Evolutionary conservation across 2,888 invertebrate genomes (phyloP).

Genomic region (Cheilosia scutellata): DNA sequence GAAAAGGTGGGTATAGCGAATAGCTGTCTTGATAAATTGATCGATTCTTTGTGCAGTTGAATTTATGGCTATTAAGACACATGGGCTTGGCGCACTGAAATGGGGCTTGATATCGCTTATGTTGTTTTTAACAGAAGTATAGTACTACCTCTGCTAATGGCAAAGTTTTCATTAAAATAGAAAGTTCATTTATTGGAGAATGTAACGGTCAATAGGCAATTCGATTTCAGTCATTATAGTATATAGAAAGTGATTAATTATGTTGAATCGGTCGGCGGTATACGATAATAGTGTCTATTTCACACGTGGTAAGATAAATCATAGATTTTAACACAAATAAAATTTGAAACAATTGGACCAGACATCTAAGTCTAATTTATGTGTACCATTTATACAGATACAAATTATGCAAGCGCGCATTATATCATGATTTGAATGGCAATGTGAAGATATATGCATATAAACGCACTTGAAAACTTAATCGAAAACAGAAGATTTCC

Average conservation of each 20-base stretch:
- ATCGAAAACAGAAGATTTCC: no score
- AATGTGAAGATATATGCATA: no score
- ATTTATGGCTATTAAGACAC: conserved; percentile 11
- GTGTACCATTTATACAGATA: no score
- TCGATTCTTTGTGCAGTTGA: conserved; percentile 11
- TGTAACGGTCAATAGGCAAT: conserved; percentile 39
- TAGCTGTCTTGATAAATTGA: conserved; percentile 26
- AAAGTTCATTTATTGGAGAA: conserved; percentile 46
- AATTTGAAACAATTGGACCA: no score
- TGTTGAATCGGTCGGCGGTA: background rate
- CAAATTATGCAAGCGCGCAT: no score
- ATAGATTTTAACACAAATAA: no score
- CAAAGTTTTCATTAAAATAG: conserved; percentile 39
- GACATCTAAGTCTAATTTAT: no score
- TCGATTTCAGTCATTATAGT: conserved; percentile 25
- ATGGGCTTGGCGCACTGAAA: conserved; percentile 3
- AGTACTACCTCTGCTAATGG: background rate
- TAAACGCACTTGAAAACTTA: no score
- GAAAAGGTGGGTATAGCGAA: conserved; percentile 2
- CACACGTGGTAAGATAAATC: no score
- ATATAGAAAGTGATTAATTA: conserved; percentile 61
- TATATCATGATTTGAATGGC: no score
- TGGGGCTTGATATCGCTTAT: conserved; percentile 18
- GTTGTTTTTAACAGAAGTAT: background rate
- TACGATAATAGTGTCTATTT: no score